Evolutionary conservation across 2,797 vertebrate species (phyloP), one percentile per base, ranked within the genome.

Genomic region (Gobionotothen gibberifrons): DNA sequence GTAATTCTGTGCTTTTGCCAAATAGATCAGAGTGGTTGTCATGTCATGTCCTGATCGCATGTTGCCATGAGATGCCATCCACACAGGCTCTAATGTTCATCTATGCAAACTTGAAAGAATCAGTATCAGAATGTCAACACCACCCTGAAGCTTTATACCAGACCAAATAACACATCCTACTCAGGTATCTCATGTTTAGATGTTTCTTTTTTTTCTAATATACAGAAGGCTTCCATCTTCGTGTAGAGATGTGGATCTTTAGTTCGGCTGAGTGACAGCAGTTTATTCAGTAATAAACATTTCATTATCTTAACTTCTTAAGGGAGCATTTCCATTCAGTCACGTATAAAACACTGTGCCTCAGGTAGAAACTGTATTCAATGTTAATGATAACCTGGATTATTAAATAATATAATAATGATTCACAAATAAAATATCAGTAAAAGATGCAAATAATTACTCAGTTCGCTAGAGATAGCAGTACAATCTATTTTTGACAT

Each of bases 31-130:
- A 15, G 44, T 5, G 13, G 12, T 40, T 7, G 2, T 58, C 32
- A 58, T 54, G 14, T 43, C 55, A 51, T 3, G n/a, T 54, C 5
- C 8, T 29, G 19, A 69, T 22, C 58, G 48, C 44, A 14, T 5
- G 22, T 39, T 59, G 22, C 17, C 46, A 11, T 21, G 13, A 29
- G 39, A 59, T 16, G 12, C 36, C 36, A 21, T 32, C 53, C 19
- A 3, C 14, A 11, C n/a, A 4, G 32, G 32, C 32, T 46, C 19
- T 51, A 13, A 26, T 43, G 13, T 62, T 26, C 32, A 47, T 40
- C 51, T 56, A 74, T 79, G 66, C 49, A 74, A 51, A 44, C 5
- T 44, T 21, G n/a, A 43, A 58, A 3, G 15, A 36, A 39, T 8
- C 16, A 40, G 40, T 42, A 7, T 19, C 26, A 26, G 26, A 26